Percentiles rank a stretch among this genome's conserved stretches.
Evolutionary conservation across 1,140 invertebrate genomes (phyloP).

Genomic region (Aphaenogaster rudis): DNA sequence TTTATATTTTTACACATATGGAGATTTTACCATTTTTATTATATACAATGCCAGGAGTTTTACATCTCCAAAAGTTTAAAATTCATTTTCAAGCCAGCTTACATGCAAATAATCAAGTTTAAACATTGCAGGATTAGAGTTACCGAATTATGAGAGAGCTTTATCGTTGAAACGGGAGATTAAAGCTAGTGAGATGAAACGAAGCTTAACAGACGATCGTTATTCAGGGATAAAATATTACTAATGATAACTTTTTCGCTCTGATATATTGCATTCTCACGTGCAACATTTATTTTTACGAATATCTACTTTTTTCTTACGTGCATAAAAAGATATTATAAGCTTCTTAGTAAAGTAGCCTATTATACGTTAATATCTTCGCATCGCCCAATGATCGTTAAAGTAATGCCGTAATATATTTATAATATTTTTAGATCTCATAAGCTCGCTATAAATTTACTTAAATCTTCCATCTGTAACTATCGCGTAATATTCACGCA

Average conservation of each 20-base stretch:
- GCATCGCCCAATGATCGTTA: neutral
- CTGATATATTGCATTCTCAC: neutral
- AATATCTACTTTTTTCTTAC: neutral
- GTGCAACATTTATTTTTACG: neutral
- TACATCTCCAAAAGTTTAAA: neutral
- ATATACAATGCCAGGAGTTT: neutral
- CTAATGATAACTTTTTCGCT: neutral
- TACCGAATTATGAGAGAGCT: constrained; percentile 27
- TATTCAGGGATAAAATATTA: constrained; percentile 15
- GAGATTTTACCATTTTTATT: neutral
- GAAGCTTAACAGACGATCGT: neutral
- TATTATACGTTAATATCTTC: constrained; percentile 25
- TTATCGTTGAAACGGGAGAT: neutral
- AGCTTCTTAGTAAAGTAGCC: neutral
- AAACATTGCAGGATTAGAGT: constrained; percentile 23
- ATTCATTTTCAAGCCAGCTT: constrained; percentile 16
- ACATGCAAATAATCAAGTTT: constrained; percentile 8
- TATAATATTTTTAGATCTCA: constrained; percentile 10
- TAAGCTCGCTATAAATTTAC: neutral
- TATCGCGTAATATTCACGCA: neutral
- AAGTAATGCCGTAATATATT: neutral
- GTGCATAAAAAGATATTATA: neutral
- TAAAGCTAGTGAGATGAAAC: neutral
- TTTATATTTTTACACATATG: neutral
- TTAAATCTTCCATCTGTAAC: neutral